A percentile compares a stretch with the other conserved stretches of the same genome.
Evolutionary conservation across 2,888 invertebrate genomes (phyloP).

Genomic region (Flexamia atlantica): DNA sequence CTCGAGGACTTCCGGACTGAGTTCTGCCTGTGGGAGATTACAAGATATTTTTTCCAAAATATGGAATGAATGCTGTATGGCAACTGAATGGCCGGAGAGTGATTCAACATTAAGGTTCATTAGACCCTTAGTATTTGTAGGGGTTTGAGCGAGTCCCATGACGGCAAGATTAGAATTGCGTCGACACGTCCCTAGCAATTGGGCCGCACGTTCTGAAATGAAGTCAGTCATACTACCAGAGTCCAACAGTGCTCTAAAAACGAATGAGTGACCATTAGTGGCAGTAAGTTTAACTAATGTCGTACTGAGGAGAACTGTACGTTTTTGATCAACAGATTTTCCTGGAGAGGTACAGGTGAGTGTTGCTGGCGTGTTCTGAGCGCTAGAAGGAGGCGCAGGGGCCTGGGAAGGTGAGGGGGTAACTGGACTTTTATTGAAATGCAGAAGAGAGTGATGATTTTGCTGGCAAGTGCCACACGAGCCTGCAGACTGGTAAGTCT

Average conservation of each 20-base stretch:
- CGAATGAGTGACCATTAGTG: background rate
- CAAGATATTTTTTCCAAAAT: constrained; percentile 6
- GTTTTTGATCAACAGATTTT: background rate
- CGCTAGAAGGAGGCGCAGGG: background rate
- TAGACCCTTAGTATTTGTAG: background rate
- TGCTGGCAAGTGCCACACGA: constrained; percentile 4
- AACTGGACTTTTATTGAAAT: background rate
- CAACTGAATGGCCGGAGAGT: background rate
- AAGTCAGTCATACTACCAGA: constrained; percentile 8
- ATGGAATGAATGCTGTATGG: background rate
- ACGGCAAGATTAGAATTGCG: background rate
- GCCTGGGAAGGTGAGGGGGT: background rate
- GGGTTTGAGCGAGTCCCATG: background rate
- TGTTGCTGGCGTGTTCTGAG: background rate
- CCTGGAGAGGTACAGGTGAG: too few relatives aligned
- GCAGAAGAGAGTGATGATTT: constrained; percentile 11
- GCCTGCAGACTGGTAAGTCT: background rate
- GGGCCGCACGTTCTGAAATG: constrained; percentile 14
- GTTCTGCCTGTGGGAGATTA: background rate
- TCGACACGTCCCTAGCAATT: background rate
- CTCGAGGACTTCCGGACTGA: background rate
- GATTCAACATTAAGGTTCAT: background rate
- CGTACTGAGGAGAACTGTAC: constrained; percentile 16
- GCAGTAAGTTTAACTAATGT: constrained; percentile 15
- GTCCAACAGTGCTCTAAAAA: constrained; percentile 14